Conservation (phyloP, 2,113 vertebrate species). For the Furnarius figulus region DNA sequence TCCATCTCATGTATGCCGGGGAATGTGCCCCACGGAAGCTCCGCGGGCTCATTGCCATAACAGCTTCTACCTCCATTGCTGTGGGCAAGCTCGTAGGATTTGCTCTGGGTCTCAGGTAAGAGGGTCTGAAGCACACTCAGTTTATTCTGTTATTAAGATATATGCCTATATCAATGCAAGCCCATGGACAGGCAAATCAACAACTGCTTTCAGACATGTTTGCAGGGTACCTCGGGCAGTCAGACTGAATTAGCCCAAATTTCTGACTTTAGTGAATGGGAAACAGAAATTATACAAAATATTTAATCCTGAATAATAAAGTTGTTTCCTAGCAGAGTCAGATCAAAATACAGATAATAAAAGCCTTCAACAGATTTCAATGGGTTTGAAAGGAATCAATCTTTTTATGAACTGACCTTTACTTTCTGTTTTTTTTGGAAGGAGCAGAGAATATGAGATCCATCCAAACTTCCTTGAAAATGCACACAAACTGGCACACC, state of each 20-base stretch:
- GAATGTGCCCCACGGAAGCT: constrained; percentile 78
- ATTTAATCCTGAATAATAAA: neutral
- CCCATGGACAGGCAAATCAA: neutral
- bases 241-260: neutral
- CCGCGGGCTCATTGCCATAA: constrained; percentile 73
- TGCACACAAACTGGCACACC: neutral
- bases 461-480: neutral
- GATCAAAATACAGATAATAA: neutral
- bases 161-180: neutral
- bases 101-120: constrained; percentile 83
- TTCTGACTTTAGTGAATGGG: neutral
- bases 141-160: neutral
- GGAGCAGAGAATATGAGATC: neutral
- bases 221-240: neutral
- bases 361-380: neutral
- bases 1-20: constrained; percentile 75
- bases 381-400: neutral
- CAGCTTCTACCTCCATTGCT: constrained; percentile 68
- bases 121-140: neutral
- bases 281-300: neutral
- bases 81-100: constrained; percentile 79
- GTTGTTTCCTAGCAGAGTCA: neutral
- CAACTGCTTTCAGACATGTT: neutral
- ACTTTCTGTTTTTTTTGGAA: neutral
- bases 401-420: neutral